These are phyloP conservation scores for Diplodus puntazzo DNA, from an alignment of 2,797 vertebrate species.

Conservation along the genomic window DNA sequence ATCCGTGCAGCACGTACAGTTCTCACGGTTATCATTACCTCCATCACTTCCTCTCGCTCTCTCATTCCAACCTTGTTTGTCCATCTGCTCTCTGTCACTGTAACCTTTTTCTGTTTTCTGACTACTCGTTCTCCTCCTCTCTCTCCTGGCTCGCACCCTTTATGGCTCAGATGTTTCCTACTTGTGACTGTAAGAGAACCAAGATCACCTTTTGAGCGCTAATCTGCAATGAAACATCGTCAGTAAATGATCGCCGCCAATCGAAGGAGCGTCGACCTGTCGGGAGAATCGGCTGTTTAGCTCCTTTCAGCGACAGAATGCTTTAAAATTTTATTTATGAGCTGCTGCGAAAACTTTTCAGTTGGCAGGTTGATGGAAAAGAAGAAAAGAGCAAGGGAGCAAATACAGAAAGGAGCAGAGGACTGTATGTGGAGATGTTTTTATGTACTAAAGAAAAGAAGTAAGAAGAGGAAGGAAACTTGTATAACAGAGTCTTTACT, in stretches of 20 bases:
- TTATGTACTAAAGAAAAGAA: neutral
- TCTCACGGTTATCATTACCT: constrained; percentile 52
- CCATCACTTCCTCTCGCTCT: constrained; percentile 17
- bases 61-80: constrained; percentile 9
- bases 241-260: constrained; percentile 27
- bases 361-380: constrained; percentile 39
- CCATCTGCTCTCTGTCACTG: constrained; percentile 49
- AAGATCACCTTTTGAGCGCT: constrained; percentile 17
- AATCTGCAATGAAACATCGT: neutral
- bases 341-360: constrained; percentile 30
- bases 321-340: constrained; percentile 17
- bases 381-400: neutral
- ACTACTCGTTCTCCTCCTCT: constrained; percentile 2
- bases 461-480: neutral
- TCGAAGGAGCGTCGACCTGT: constrained; percentile 10
- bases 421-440: neutral
- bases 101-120: constrained; percentile 12
- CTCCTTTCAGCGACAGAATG: constrained; percentile 6
- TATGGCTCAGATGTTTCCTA: constrained; percentile 16
- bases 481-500: neutral
- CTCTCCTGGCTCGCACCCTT: constrained; percentile 29
- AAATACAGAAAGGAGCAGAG: constrained; percentile 9
- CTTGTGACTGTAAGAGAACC: constrained; percentile 22
- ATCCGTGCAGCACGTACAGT: constrained; percentile 46
- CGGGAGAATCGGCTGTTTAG: neutral